Evolutionary conservation across 2,888 invertebrate species (phyloP), one percentile per base, ranked within the genome.

Genomic region (Alitta virens): DNA sequence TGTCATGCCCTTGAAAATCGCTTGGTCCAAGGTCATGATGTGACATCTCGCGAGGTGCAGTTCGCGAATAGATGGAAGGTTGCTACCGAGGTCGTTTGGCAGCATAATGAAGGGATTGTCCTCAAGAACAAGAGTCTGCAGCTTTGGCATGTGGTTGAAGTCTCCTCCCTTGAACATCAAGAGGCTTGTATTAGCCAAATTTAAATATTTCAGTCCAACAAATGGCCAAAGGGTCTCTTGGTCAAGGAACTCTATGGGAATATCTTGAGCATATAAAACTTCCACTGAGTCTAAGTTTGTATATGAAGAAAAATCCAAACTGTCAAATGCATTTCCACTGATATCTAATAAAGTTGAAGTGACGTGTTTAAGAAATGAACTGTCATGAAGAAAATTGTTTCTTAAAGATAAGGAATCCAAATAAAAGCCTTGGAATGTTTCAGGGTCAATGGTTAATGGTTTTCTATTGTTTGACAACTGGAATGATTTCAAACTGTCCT

Each of bases 171-270:
- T 33, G 12, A 63, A 23, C 14, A 38, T 33, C 18, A 27, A 5
- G n/a, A 67, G 40, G 2, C 42, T 46, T 52, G 63, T 67, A 9
- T 51, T 40, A 25, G 63, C 50, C 12, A 67, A 50, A 50, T 63
- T 63, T 38, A 67, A 54, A 16, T 24, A 1, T 18, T n/a, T 18
- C 0, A 67, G 27, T 2, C n/a, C 9, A 3, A 16, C 23, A 54
- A 66, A 38, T 21, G 56, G 52, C 3, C 26, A 25, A 1, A 65
- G 26, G 2, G 63, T 25, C n/a, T 38, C 46, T 1, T 60, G 60
- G 33, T 56, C 58, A 7, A 56, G 50, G 9, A 33, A 25, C 12
- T 51, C 27, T 14, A 66, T 23, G 1, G 40, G 38, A 38, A 60
- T 27, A 21, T 53, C 52, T 12, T 56, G 33, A 14, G 49, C 16